phyloP scores from a whole-genome alignment of 2,888 invertebrate genomes.

The Calliscelio sp. region DNA sequence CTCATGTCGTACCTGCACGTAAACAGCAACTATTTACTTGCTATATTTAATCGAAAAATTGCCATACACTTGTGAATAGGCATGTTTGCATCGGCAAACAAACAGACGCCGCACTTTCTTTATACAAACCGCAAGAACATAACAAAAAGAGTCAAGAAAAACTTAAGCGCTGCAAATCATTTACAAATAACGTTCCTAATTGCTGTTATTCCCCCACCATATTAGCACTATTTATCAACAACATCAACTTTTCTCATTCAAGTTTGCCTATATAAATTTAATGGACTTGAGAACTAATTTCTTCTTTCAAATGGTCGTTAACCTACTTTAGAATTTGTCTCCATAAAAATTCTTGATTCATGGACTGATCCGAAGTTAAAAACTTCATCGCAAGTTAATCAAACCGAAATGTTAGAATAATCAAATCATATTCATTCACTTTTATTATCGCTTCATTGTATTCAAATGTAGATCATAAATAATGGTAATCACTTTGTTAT shows the following conservation, averaged over 20 bases:
- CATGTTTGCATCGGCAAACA: too few relatives aligned
- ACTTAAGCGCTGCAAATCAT: not conserved
- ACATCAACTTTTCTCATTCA: slow-evolving; percentile 55
- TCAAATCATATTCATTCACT: not conserved
- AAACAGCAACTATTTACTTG: slow-evolving; percentile 17
- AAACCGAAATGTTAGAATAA: not conserved
- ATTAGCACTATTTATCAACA: slow-evolving; percentile 61
- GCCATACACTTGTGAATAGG: too few relatives aligned
- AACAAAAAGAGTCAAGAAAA: too few relatives aligned
- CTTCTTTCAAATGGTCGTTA: slow-evolving; percentile 57
- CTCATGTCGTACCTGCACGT: slow-evolving; percentile 71
- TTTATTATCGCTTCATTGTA: too few relatives aligned
- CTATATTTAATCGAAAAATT: not conserved
- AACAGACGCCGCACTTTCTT: too few relatives aligned
- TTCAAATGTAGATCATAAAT: too few relatives aligned
- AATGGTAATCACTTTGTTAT: too few relatives aligned
- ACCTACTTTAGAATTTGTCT: slow-evolving; percentile 57
- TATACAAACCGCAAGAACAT: not conserved
- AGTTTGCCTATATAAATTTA: slow-evolving; percentile 58
- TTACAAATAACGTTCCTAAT: not conserved
- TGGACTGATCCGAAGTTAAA: slow-evolving; percentile 26
- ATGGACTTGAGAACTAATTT: slow-evolving; percentile 57
- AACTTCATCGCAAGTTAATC: slow-evolving; percentile 25
- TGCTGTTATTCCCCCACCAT: too few relatives aligned
- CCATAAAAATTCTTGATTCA: slow-evolving; percentile 58